A percentile compares a stretch with the other conserved stretches of the same genome.
These are phyloP conservation scores for Deroplatys truncata DNA, from an alignment of 2,888 invertebrate species.

Conservation along the genomic window DNA sequence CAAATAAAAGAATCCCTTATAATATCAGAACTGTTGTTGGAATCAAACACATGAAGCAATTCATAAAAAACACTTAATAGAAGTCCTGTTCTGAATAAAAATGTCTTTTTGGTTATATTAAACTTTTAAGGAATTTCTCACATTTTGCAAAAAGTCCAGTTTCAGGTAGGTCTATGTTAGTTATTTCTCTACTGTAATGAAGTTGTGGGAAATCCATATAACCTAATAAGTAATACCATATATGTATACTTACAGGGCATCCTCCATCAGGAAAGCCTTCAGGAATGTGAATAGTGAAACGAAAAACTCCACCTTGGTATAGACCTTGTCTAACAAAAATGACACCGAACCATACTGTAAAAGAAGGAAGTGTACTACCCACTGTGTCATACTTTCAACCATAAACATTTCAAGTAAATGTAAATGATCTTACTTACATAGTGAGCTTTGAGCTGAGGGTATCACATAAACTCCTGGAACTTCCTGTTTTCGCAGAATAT, in stretches of 20 bases:
- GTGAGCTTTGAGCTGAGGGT: conserved; percentile 79
- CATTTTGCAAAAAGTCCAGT: background rate
- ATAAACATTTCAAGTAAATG: background rate
- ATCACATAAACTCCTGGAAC: conserved; percentile 88
- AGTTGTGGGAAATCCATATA: no score
- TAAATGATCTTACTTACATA: conserved; percentile 58
- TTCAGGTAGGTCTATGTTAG: background rate
- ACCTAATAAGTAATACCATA: no score
- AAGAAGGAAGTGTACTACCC: conserved; percentile 12
- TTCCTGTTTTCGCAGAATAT: conserved; percentile 79
- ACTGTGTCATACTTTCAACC: background rate
- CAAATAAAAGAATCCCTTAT: no score
- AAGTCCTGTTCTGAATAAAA: no score
- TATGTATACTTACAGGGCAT: conserved; percentile 65
- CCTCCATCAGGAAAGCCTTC: conserved; percentile 82
- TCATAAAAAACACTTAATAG: no score
- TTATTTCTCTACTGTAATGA: no score
- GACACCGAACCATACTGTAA: conserved; percentile 86
- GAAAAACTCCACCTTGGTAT: conserved; percentile 86
- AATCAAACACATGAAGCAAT: no score
- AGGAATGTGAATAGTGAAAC: conserved; percentile 82
- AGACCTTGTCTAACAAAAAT: conserved; percentile 84
- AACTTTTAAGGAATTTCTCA: background rate
- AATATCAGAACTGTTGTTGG: no score
- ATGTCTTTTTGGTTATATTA: background rate